A percentile compares a stretch with the other conserved stretches of the same genome.
Evolutionary conservation across 2,888 invertebrate species (phyloP).

Genomic region (Acrobasis repandana): DNA sequence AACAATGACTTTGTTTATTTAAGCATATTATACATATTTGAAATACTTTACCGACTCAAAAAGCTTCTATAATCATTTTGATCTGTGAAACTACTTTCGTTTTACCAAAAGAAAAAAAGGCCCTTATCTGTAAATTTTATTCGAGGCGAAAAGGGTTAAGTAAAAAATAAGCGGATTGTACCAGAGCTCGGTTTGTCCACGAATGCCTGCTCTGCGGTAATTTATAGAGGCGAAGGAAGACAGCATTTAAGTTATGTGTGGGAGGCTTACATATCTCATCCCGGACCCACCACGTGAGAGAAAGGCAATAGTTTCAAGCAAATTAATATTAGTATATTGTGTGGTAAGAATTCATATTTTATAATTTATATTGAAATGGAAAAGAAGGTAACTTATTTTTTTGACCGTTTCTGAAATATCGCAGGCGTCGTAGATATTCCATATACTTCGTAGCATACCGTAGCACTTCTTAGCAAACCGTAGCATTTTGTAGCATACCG

Average conservation of each 20-base stretch:
- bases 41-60: too few species aligned
- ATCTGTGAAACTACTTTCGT: too few species aligned
- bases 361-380: background rate
- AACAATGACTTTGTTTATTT: too few species aligned
- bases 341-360: background rate
- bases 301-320: constrained; percentile 6
- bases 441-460: background rate
- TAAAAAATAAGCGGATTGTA: constrained; percentile 19
- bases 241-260: constrained; percentile 33
- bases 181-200: constrained; percentile 14
- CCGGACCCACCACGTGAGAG: constrained; percentile 4
- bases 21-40: too few species aligned
- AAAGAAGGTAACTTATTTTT: background rate
- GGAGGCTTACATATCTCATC: constrained; percentile 31
- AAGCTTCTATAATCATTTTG: too few species aligned
- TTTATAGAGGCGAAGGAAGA: constrained; percentile 32
- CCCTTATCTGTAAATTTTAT: background rate
- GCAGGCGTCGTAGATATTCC: background rate
- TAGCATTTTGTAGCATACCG: background rate
- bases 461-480: background rate
- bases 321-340: constrained; percentile 8
- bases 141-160: background rate
- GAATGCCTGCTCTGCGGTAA: constrained; percentile 20
- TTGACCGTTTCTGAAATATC: too few species aligned
- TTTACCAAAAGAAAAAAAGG: background rate